Percentiles rank a stretch among this genome's conserved stretches.
Evolutionary conservation across 30 jellyfish, hydroid and myxozoan genomes (phyloP).

Genomic region (Nemopilema nomurai): DNA sequence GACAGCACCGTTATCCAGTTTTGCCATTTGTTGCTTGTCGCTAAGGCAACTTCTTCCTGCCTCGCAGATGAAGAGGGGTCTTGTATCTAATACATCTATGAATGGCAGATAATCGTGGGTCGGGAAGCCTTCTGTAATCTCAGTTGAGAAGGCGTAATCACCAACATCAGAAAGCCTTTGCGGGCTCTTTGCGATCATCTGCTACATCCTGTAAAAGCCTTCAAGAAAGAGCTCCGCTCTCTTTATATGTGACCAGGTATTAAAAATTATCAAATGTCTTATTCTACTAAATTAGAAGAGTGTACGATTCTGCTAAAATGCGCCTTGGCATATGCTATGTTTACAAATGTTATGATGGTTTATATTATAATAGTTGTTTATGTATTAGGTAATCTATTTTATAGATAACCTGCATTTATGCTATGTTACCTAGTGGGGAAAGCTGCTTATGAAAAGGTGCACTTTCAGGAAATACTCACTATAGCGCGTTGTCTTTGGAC

Average conservation of each 20-base stretch:
- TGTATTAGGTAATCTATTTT: no score
- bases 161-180: neutral
- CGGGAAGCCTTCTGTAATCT: neutral
- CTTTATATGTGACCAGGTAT: neutral
- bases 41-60: no score
- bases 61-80: neutral
- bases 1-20: no score
- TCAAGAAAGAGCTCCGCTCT: no score
- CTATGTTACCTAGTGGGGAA: no score
- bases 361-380: no score
- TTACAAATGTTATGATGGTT: neutral
- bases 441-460: no score
- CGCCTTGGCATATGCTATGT: neutral
- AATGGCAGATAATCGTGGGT: neutral
- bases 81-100: neutral
- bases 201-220: neutral
- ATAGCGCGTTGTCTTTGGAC: no score
- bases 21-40: no score
- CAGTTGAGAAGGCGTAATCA: neutral
- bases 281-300: neutral
- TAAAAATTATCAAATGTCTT: neutral
- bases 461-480: no score
- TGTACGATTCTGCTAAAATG: neutral
- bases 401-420: no score
- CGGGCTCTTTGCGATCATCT: neutral